Conservation (phyloP, 2,797 vertebrate species). For the Apogon talboti region DNA sequence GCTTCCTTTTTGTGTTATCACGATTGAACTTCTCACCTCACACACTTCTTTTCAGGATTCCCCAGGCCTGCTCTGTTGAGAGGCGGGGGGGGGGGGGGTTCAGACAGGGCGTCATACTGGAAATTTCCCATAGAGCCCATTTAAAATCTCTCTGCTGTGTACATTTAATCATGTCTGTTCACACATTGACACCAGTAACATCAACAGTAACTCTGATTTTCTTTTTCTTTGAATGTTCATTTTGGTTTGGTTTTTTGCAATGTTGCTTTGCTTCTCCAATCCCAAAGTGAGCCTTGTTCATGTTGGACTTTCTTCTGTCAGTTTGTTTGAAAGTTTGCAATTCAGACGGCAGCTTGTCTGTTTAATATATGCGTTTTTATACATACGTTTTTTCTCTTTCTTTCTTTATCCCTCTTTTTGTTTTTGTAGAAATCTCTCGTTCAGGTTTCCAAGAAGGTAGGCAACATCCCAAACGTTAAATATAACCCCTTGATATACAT, state of each 20-base stretch:
- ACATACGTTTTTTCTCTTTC: slow-evolving; percentile 80
- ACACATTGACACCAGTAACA: slow-evolving; percentile 32
- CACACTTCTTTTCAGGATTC: slow-evolving; percentile 63
- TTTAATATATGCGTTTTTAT: slow-evolving; percentile 73
- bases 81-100: not conserved
- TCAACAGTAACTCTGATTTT: slow-evolving; percentile 7
- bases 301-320: slow-evolving; percentile 29
- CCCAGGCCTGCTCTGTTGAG: slow-evolving; percentile 16
- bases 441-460: slow-evolving; percentile 99
- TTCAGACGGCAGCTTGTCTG: slow-evolving; percentile 61
- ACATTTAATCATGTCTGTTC: slow-evolving; percentile 24
- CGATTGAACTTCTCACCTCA: slow-evolving; percentile 42
- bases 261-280: slow-evolving; percentile 50
- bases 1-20: slow-evolving; percentile 3
- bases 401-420: slow-evolving; percentile 83
- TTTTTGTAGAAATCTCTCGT: slow-evolving; percentile 98
- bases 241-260: slow-evolving; percentile 9
- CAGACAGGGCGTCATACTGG: slow-evolving; percentile 24
- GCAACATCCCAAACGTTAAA: slow-evolving; percentile 85
- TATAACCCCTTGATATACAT: slow-evolving; percentile 76
- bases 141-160: slow-evolving; percentile 30
- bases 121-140: slow-evolving; percentile 30
- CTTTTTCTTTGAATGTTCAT: slow-evolving; percentile 11
- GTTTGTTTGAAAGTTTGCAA: slow-evolving; percentile 30
- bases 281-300: slow-evolving; percentile 27